Evolutionary conservation across 2,888 invertebrate genomes (phyloP).

Genomic region (Mesoligia furuncula): DNA sequence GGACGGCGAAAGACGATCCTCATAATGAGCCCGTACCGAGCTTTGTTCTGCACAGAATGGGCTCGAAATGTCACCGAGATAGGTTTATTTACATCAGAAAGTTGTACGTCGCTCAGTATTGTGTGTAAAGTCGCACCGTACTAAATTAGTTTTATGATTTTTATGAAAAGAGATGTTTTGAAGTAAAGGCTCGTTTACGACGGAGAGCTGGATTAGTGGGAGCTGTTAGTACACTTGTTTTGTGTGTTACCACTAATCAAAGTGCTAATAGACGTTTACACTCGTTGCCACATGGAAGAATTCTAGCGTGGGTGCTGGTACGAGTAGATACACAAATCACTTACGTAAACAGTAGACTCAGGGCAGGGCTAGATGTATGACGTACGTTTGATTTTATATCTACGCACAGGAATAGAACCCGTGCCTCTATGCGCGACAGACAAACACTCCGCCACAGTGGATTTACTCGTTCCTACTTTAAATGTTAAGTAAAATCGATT

Average conservation of each 20-base stretch:
- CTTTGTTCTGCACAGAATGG: conserved; percentile 65
- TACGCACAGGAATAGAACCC: conserved; percentile 45
- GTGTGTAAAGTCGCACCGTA: conserved; percentile 64
- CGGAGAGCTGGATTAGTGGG: conserved; percentile 26
- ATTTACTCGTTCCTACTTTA: not conserved
- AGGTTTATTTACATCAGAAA: conserved; percentile 71
- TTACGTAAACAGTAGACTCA: conserved; percentile 36
- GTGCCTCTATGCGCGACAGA: conserved; percentile 19
- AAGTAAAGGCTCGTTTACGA: conserved; percentile 41
- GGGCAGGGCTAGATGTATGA: conserved; percentile 32
- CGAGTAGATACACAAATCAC: conserved; percentile 23
- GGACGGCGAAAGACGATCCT: conserved; percentile 65
- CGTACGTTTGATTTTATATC: conserved; percentile 41
- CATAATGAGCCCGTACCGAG: conserved; percentile 68
- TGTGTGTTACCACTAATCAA: conserved; percentile 39
- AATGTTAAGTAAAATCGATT: conserved; percentile 25
- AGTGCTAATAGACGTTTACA: conserved; percentile 42
- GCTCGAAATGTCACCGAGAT: conserved; percentile 66
- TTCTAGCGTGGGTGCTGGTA: conserved; percentile 30
- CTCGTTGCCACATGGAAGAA: conserved; percentile 32
- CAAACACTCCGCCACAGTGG: conserved; percentile 3
- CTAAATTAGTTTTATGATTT: conserved; percentile 62
- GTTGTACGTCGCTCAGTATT: conserved; percentile 63
- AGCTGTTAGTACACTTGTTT: conserved; percentile 22
- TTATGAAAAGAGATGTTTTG: conserved; percentile 56